Percentiles rank a stretch among this genome's conserved stretches.
These are phyloP conservation scores for Pelecanoides urinatrix DNA, from an alignment of 2,113 vertebrate species.

Conservation along the genomic window DNA sequence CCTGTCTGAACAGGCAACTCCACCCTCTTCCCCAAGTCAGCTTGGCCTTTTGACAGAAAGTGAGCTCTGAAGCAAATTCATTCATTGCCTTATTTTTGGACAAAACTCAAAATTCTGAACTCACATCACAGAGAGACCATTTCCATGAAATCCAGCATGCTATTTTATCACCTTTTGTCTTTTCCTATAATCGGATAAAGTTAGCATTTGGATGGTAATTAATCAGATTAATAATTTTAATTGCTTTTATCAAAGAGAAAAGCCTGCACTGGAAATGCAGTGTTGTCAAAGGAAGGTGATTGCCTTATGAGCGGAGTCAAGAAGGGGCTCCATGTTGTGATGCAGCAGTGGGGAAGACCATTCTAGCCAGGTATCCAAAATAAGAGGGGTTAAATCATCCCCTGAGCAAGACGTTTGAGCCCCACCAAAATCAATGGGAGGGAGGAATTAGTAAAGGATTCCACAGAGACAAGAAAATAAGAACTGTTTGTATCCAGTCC, in stretches of 20 bases:
- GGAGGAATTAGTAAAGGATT: neutral
- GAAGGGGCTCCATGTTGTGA: neutral
- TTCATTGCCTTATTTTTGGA: slow-evolving; percentile 74
- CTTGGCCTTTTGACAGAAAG: slow-evolving; percentile 81
- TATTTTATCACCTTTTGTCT: slow-evolving; percentile 62
- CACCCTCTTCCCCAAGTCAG: slow-evolving; percentile 77
- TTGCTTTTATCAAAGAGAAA: slow-evolving; percentile 6
- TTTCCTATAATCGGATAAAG: slow-evolving; percentile 19
- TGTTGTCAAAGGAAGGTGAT: neutral
- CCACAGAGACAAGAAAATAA: neutral
- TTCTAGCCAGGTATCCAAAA: neutral
- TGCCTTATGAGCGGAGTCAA: neutral
- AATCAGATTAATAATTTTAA: neutral
- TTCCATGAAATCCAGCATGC: slow-evolving; percentile 56
- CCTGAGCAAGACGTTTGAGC: neutral
- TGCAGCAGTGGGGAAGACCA: neutral
- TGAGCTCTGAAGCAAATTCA: slow-evolving; percentile 76
- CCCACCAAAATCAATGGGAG: neutral
- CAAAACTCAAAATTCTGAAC: slow-evolving; percentile 64
- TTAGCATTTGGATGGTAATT: neutral
- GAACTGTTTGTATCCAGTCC: neutral
- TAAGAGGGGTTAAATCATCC: neutral
- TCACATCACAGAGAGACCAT: slow-evolving; percentile 59
- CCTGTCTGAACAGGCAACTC: slow-evolving; percentile 80
- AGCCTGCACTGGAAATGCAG: neutral